Percentiles rank a stretch among this genome's conserved stretches.
These are phyloP conservation scores for Eulemur coronatus DNA, from an alignment of 2,797 vertebrate species.

Conservation along the genomic window DNA sequence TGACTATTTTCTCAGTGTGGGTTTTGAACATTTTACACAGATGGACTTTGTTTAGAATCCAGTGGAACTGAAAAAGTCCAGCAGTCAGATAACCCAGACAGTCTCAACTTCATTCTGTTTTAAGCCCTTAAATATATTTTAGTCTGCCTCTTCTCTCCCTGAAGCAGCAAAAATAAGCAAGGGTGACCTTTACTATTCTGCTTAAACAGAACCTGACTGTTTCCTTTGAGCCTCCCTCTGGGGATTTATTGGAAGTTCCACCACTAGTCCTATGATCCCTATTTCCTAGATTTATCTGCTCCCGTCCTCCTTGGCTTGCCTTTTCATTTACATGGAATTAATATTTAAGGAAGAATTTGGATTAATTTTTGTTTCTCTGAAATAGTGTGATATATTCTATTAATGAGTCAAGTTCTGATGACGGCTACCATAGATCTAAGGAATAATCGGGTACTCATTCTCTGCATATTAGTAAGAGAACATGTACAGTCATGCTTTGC, in stretches of 20 bases:
- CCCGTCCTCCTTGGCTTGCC: neutral
- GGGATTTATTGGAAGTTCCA: neutral
- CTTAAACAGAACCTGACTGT: neutral
- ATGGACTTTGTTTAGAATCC: slow-evolving; percentile 37
- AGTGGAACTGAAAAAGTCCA: neutral
- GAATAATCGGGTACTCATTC: neutral
- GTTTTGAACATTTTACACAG: neutral
- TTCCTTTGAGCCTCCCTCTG: neutral
- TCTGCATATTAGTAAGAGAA: neutral
- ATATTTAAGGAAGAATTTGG: neutral
- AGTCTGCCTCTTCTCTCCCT: slow-evolving; percentile 28
- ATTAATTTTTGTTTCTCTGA: slow-evolving; percentile 42
- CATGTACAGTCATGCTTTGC: neutral
- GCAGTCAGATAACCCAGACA: slow-evolving; percentile 6
- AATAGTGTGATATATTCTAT: neutral
- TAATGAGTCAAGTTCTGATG: neutral
- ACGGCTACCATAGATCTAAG: neutral
- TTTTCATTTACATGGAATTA: neutral
- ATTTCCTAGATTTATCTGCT: neutral
- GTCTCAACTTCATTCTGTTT: slow-evolving; percentile 61
- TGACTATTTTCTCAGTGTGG: neutral
- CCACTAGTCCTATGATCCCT: neutral
- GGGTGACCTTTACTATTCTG: slow-evolving; percentile 48
- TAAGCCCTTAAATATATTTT: slow-evolving; percentile 48
- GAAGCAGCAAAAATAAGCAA: slow-evolving; percentile 54